phyloP scores from a whole-genome alignment of 2,113 vertebrate species.

The Epinephelus moara region DNA sequence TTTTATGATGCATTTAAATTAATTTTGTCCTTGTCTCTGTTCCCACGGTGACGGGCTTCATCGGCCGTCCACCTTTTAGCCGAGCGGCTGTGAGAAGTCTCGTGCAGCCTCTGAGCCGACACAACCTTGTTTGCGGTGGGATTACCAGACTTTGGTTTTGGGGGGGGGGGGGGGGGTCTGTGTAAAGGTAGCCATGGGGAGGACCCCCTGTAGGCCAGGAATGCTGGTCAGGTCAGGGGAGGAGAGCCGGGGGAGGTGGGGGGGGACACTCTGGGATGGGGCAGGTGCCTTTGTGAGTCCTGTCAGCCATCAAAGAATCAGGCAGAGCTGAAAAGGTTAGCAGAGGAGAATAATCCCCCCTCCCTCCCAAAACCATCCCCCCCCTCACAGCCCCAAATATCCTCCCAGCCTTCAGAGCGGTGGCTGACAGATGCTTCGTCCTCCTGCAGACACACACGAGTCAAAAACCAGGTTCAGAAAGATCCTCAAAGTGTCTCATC shows the following conservation, averaged over 20 bases:
- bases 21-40: conserved; percentile 39
- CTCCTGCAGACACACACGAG: too few species aligned
- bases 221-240: conserved; percentile 88
- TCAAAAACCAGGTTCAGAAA: too few species aligned
- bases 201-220: conserved; percentile 87
- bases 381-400: not conserved
- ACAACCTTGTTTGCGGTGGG: conserved; percentile 90
- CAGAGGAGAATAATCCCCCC: conserved; percentile 83
- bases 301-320: conserved; percentile 85
- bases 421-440: not conserved
- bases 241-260: conserved; percentile 73
- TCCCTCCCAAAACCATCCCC: conserved; percentile 69
- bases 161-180: conserved; percentile 37
- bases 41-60: conserved; percentile 73
- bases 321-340: conserved; percentile 87
- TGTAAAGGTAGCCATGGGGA: conserved; percentile 91
- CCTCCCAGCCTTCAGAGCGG: not conserved
- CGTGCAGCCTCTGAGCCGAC: conserved; percentile 62
- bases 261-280: conserved; percentile 80
- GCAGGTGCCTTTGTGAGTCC: conserved; percentile 89
- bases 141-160: conserved; percentile 84
- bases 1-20: conserved; percentile 44
- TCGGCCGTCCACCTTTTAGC: conserved; percentile 68
- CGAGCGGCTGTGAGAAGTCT: conserved; percentile 74
- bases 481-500: too few species aligned